Conservation (phyloP, 2,797 vertebrate genomes). For the Champsocephalus esox region DNA sequence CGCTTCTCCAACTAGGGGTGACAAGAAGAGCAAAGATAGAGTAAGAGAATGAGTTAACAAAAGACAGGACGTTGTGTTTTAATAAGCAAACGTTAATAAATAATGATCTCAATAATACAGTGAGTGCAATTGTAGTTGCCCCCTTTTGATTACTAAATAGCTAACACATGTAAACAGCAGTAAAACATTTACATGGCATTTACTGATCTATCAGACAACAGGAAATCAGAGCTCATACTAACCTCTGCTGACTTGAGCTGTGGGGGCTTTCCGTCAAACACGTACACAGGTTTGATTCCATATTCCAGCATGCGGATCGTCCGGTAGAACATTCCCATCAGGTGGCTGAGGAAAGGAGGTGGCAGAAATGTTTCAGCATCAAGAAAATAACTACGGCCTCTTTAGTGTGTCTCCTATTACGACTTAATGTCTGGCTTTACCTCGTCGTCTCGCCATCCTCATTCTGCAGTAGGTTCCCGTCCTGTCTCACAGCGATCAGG, state of each 20-base stretch:
- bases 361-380: neutral
- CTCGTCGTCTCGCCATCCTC: slow-evolving; percentile 97
- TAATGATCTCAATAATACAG: neutral
- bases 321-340: slow-evolving; percentile 99
- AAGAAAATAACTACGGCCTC: neutral
- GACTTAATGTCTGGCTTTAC: slow-evolving; percentile 52
- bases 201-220: neutral
- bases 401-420: neutral
- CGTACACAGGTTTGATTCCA: slow-evolving; percentile 95
- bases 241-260: slow-evolving; percentile 95
- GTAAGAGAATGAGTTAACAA: neutral
- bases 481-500: slow-evolving; percentile 95
- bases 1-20: slow-evolving; percentile 87
- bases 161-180: neutral
- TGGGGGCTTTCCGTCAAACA: slow-evolving; percentile 97
- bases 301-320: slow-evolving; percentile 97
- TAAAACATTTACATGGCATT: neutral
- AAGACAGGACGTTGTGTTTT: neutral
- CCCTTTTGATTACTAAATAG: neutral
- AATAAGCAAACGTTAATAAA: neutral
- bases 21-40: slow-evolving; percentile 1
- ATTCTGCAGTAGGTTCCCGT: slow-evolving; percentile 92
- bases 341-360: slow-evolving; percentile 82
- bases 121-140: neutral
- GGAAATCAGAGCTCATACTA: slow-evolving; percentile 21